phyloP scores from a whole-genome alignment of 2,797 vertebrate species.

The Fistularia tabacaria region DNA sequence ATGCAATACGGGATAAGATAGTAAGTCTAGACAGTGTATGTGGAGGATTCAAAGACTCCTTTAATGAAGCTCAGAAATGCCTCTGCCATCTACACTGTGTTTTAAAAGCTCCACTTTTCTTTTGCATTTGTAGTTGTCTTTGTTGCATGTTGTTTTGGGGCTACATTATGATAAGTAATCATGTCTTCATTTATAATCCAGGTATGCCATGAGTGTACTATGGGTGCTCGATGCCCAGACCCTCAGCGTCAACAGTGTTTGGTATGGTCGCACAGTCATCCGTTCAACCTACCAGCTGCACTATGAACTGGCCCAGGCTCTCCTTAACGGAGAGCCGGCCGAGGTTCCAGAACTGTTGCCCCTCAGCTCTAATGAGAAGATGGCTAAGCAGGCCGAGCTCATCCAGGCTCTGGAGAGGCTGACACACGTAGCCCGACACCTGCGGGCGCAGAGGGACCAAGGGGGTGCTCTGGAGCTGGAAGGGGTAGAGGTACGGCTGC shows the following conservation, averaged over 20 bases:
- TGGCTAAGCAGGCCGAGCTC: slow-evolving; percentile 70
- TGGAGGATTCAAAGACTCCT: too few relatives aligned
- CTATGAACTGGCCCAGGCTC: slow-evolving; percentile 88
- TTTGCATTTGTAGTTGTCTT: too few relatives aligned
- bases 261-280: slow-evolving; percentile 83
- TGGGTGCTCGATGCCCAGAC: slow-evolving; percentile 86
- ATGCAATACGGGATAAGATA: too few relatives aligned
- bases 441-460: slow-evolving; percentile 78
- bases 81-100: too few relatives aligned
- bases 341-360: slow-evolving; percentile 79
- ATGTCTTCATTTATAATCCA: slow-evolving; percentile 37
- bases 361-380: slow-evolving; percentile 56
- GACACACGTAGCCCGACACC: slow-evolving; percentile 79
- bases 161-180: too few relatives aligned
- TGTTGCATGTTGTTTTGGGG: too few relatives aligned
- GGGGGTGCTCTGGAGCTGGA: slow-evolving; percentile 91
- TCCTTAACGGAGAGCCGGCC: slow-evolving; percentile 78
- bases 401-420: slow-evolving; percentile 78
- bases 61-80: too few relatives aligned
- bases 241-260: slow-evolving; percentile 73
- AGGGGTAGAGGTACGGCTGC: slow-evolving; percentile 77
- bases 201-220: slow-evolving; percentile 90
- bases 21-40: too few relatives aligned
- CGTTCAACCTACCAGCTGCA: slow-evolving; percentile 90
- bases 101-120: too few relatives aligned